Evolutionary conservation across 1,140 invertebrate species (phyloP), one percentile per base, ranked within the genome.

Genomic region (Hirudo medicinalis): DNA sequence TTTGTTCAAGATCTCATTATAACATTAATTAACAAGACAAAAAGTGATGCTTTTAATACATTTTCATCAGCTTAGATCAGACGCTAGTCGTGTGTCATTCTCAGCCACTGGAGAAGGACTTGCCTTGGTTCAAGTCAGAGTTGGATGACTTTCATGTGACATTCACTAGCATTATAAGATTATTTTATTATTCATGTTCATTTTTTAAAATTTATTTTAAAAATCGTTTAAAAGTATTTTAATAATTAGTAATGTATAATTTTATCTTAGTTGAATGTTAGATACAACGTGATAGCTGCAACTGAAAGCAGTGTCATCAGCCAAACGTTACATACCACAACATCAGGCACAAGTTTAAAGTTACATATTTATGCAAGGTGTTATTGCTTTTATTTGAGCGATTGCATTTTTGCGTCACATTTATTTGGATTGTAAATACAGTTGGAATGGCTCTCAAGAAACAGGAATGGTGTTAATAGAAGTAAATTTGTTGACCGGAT

Each of bases 381-480:
- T 36, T 36, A 36, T 36, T 36, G 6, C 6, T n/a, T n/a, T n/a
- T n/a, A n/a, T n/a, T n/a, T n/a, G n/a, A n/a, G n/a, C n/a, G n/a
- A 6, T 60, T 60, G 20, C 8, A 60, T n/a, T 60, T 60, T 22
- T 22, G 27, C 15, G n/a, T n/a, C n/a, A n/a, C n/a, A n/a, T n/a
- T 13, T n/a, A 63, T 25, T 0, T 25, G 17, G 17, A 15, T 13
- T 25, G 29, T 32, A n/a, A n/a, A n/a, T n/a, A n/a, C n/a, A 63
- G 57, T 63, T 63, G 57, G 57, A 63, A 22, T 63, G 57, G 57
- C 4, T 1, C 57, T 25, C 4, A 63, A 63, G 57, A 22, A 63
- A 63, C 57, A 13, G 57, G 57, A 63, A 63, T 63, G 57, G 57
- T 63, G 8, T 22, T 63, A n/a, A 63, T 22, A 15, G 57, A 63